These are phyloP conservation scores for Crenuchus spilurus DNA, from an alignment of 2,797 vertebrate species.

Conservation along the genomic window DNA sequence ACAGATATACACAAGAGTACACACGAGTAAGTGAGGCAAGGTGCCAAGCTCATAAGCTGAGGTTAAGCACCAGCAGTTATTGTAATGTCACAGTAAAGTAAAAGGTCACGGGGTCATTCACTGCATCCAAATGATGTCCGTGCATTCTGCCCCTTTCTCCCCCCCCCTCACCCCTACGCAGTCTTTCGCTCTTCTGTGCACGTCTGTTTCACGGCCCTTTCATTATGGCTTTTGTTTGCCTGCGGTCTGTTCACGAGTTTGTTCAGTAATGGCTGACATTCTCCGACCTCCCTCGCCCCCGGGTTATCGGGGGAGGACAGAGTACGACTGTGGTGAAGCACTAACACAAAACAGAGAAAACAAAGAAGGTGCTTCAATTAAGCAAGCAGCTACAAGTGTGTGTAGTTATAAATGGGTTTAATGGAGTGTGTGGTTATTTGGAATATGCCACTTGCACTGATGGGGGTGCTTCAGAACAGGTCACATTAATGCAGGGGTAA, in stretches of 20 bases:
- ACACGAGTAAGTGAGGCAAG: neutral
- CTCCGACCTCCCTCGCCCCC: constrained; percentile 16
- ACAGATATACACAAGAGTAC: neutral
- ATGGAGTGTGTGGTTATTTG: constrained; percentile 41
- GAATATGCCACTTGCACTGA: constrained; percentile 29
- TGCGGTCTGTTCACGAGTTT: constrained; percentile 13
- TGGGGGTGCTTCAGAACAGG: constrained; percentile 9
- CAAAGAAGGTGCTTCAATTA: constrained; percentile 1
- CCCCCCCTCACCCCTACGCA: constrained; percentile 1
- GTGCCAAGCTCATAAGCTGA: constrained; percentile 48
- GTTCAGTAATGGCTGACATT: constrained; percentile 17
- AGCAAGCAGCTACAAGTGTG: constrained; percentile 16
- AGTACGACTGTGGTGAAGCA: neutral
- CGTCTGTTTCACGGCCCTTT: constrained; percentile 2
- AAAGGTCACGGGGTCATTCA: constrained; percentile 44
- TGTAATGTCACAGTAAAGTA: constrained; percentile 59
- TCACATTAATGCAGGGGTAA: constrained; percentile 24
- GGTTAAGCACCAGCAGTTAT: constrained; percentile 49
- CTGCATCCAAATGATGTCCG: constrained; percentile 38
- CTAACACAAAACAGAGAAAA: neutral
- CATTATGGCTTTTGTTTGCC: constrained; percentile 26
- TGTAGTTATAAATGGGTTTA: constrained; percentile 4
- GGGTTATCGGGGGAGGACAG: constrained; percentile 10
- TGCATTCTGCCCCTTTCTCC: constrained; percentile 14
- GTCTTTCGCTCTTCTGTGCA: neutral